Percentiles rank a stretch among this genome's conserved stretches.
Conservation (phyloP, 2,888 invertebrate genomes). For the Oligia fasciuncula region DNA sequence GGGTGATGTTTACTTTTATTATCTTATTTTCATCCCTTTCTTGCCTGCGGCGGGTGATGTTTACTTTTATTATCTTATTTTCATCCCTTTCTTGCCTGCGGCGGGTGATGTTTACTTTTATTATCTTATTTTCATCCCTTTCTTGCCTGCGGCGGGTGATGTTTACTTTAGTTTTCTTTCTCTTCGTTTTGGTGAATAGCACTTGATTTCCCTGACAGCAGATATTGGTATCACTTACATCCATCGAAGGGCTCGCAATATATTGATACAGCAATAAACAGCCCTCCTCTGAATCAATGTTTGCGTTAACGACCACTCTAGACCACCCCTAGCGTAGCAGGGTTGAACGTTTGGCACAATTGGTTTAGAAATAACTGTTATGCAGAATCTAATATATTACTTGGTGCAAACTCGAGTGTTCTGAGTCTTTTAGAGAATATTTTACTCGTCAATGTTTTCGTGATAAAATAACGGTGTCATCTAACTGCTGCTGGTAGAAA, state of each 20-base stretch:
- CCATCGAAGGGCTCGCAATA: neutral
- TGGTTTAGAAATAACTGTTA: neutral
- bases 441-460: neutral
- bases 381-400: neutral
- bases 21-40: neutral
- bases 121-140: neutral
- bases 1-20: too few species aligned
- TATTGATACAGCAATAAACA: slow-evolving; percentile 28
- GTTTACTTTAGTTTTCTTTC: neutral
- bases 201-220: slow-evolving; percentile 16
- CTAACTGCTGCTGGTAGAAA: neutral
- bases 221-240: neutral
- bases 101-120: too few species aligned
- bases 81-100: too few species aligned
- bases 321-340: neutral
- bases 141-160: neutral
- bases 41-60: neutral
- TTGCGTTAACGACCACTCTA: slow-evolving; percentile 9
- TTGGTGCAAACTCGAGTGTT: neutral
- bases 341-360: neutral
- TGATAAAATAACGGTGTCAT: too few species aligned
- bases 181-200: neutral
- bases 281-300: slow-evolving; percentile 3
- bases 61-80: neutral
- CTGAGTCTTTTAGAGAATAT: neutral